Evolutionary conservation across 2,888 invertebrate genomes (phyloP), one percentile per base, ranked within the genome.

Genomic region (Trissolcus japonicus): DNA sequence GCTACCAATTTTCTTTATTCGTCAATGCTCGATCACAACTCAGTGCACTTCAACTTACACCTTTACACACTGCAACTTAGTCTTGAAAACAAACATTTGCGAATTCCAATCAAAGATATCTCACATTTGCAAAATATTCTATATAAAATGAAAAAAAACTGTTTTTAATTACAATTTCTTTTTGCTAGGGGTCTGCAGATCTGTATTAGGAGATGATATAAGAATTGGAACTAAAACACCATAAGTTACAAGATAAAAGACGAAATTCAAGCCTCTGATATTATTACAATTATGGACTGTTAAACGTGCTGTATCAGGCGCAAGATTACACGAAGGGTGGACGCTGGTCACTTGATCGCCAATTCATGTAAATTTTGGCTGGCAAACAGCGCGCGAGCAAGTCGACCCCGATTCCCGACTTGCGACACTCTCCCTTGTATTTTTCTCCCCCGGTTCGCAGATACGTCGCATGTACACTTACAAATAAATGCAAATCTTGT

Each of bases 261-360:
- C 65, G 63, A 53, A 63, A 63, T 63, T 72, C 59, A 63, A 65
- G 66, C 35, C 6, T 63, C 54, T 71, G 74, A 71, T 76, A 79
- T 77, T 77, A 79, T 79, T 79, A 69, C 78, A 79, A 80, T 71
- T 76, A 72, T 56, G 69, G 80, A 77, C 81, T 80, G 83, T 82
- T 69, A 83, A 82, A 88, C 88, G 88, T 89, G 88, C 88, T 87
- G 88, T 89, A 89, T 89, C 88, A 86, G 84, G 82, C 59, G 75
- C 75, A 66, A 79, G 79, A 79, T 80, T 79, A 79, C 75, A 78
- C 71, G 75, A 80, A 46, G 81, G 80, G 82, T 80, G 83, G 84
- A 80, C 83, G 78, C 59, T 81, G 85, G 83, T 82, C 85, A 86
- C 85, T 88, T 85, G 87, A 86, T 84, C 85, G 81, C 83, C 81